A percentile compares a stretch with the other conserved stretches of the same genome.
phyloP scores from a whole-genome alignment of 2,113 vertebrate species.

The Oreotrochilus melanogaster region DNA sequence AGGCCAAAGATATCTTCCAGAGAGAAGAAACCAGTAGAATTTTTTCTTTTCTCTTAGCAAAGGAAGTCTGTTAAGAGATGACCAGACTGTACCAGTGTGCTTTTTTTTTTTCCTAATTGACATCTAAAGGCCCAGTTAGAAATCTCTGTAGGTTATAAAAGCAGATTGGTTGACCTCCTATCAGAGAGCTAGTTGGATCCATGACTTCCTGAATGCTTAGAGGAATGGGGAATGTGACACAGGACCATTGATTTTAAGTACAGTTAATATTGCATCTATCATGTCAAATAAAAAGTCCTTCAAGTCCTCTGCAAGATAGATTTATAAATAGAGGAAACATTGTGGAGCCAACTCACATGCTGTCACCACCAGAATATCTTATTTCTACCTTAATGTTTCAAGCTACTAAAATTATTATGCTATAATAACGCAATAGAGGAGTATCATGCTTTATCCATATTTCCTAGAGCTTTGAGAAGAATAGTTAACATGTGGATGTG shows the following conservation, averaged over 20 bases:
- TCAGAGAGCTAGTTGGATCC: not conserved
- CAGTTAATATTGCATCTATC: not conserved
- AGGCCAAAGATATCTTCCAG: not conserved
- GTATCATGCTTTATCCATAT: not conserved
- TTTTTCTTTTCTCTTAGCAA: not conserved
- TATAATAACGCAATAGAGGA: not conserved
- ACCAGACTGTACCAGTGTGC: not conserved
- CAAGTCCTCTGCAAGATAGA: not conserved
- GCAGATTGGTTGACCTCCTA: not conserved
- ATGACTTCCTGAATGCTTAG: not conserved
- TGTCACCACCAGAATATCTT: not conserved
- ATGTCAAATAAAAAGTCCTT: not conserved
- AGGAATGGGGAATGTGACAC: not conserved
- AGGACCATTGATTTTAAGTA: not conserved
- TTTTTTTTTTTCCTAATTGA: not conserved
- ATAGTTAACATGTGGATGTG: not conserved
- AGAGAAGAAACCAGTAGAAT: not conserved
- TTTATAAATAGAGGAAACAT: not conserved
- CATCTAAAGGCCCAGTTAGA: not conserved
- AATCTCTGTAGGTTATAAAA: not conserved
- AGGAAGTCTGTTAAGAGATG: not conserved
- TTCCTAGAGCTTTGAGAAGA: not conserved
- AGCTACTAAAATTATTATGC: not conserved
- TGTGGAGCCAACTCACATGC: not conserved
- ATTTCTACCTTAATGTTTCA: not conserved